Evolutionary conservation across 2,113 vertebrate genomes (phyloP).

Genomic region (Trematocara stigmaticum): DNA sequence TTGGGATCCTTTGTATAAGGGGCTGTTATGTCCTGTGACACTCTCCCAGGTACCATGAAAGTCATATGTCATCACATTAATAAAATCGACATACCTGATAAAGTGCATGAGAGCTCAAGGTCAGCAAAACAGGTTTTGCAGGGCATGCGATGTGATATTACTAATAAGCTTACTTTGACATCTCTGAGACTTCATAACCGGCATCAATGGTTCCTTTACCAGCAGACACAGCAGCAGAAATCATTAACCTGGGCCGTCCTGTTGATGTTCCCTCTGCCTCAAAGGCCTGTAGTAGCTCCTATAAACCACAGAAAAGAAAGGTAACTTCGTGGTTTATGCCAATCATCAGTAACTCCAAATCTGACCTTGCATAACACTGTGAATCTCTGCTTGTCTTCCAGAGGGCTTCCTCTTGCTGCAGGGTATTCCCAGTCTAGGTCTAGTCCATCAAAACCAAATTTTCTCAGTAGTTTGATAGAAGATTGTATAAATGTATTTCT

Average conservation of each 20-base stretch:
- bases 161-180: conserved; percentile 64
- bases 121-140: not conserved
- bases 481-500: conserved; percentile 75
- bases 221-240: conserved; percentile 73
- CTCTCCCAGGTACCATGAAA: conserved; percentile 74
- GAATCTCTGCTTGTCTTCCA: conserved; percentile 74
- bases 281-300: conserved; percentile 75
- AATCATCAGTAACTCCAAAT: not conserved
- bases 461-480: conserved; percentile 66
- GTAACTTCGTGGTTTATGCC: not conserved
- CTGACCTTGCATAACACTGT: conserved; percentile 73
- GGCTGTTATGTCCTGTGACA: conserved; percentile 76
- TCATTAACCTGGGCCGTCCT: conserved; percentile 51
- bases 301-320: not conserved
- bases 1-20: conserved; percentile 63
- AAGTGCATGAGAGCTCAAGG: not conserved
- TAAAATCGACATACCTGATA: conserved; percentile 75
- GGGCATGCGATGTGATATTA: not conserved
- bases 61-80: conserved; percentile 82
- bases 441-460: conserved; percentile 74
- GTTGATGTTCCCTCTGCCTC: conserved; percentile 50
- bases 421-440: conserved; percentile 80
- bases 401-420: conserved; percentile 70
- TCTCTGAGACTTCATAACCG: conserved; percentile 72
- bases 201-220: conserved; percentile 57